phyloP scores from a whole-genome alignment of 2,797 vertebrate genomes.

The Sarcophilus harrisii region DNA sequence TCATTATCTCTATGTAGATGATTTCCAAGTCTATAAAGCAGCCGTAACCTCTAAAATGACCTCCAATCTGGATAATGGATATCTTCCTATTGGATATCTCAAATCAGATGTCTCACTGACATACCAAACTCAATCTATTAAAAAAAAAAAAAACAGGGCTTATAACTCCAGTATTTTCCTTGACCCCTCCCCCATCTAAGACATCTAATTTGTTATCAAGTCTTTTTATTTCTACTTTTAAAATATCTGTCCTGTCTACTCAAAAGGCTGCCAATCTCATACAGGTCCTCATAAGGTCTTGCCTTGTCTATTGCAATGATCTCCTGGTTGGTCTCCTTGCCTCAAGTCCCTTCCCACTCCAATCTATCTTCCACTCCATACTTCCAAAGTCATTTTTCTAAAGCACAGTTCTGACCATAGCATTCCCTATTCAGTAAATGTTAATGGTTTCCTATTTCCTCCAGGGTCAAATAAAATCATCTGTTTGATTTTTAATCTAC shows the following conservation, averaged over 20 bases:
- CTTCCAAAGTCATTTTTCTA: not conserved
- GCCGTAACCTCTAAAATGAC: not conserved
- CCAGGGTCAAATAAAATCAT: not conserved
- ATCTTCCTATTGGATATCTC: not conserved
- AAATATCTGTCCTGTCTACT: not conserved
- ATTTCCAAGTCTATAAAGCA: not conserved
- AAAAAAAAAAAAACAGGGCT: not conserved
- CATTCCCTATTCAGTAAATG: not conserved
- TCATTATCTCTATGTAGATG: not conserved
- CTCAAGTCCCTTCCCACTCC: not conserved
- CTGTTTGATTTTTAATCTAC: not conserved
- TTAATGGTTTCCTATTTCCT: not conserved
- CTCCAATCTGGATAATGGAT: not conserved
- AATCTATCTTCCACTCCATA: not conserved
- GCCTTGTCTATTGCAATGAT: not conserved
- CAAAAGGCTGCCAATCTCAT: not conserved
- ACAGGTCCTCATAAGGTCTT: not conserved
- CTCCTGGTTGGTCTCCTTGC: not conserved
- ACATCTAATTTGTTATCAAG: not conserved
- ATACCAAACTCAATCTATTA: not conserved
- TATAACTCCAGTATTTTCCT: not conserved
- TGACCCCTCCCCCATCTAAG: not conserved
- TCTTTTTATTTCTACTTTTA: not conserved
- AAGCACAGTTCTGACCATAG: not conserved
- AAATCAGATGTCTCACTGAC: not conserved